Base-by-base conservation (phyloP, 1,140 invertebrate genomes). In the Heliconius congener region DNA sequence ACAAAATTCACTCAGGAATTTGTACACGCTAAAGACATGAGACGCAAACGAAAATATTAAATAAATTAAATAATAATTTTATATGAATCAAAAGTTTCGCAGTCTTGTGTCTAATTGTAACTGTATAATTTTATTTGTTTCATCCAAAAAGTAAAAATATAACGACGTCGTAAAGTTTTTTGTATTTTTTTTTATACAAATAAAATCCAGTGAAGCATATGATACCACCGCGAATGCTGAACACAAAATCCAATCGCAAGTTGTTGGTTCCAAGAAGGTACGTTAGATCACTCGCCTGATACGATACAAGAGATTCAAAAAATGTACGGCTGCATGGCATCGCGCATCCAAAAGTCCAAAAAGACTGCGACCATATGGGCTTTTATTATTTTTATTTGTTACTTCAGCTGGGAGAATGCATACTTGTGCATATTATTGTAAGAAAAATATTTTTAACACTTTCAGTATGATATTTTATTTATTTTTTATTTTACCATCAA, bases 271-370 rank as follows among this genome's bases (percentile, higher is more conserved):
- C 83, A 76, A 84, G 86, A 87, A 87, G 86, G 86, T 82, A 83
- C 84, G 78, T 87, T 83, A 86, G 86, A 87, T 87, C 81, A 82
- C 27, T 37, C 78, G 81, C 75, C 82, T 82, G 86, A 87, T 87
- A 87, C 82, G 86, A 78, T 86, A 83, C 82, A 84, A 82, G 57
- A 74, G 79, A 81, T 76, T 82, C 75, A 76, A 76, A 80, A 52
- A 81, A 78, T 78, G 77, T 78, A 71, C 73, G 73, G 66, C 76
- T 77, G 76, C 50, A 52, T 77, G 80, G 37, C 77, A 75, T 13
- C 73, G 72, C 75, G 77, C 82, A 80, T 81, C 81, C 76, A 81
- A 73, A 83, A 74, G 55, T 72, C 37, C 74, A 77, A 80, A 79
- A 74, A 79, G 71, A 52, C 34, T 30, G 19, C 42, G 60, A 70